These are phyloP conservation scores for Macrosiphum euphorbiae DNA, from an alignment of 2,888 invertebrate species.

Conservation along the genomic window DNA sequence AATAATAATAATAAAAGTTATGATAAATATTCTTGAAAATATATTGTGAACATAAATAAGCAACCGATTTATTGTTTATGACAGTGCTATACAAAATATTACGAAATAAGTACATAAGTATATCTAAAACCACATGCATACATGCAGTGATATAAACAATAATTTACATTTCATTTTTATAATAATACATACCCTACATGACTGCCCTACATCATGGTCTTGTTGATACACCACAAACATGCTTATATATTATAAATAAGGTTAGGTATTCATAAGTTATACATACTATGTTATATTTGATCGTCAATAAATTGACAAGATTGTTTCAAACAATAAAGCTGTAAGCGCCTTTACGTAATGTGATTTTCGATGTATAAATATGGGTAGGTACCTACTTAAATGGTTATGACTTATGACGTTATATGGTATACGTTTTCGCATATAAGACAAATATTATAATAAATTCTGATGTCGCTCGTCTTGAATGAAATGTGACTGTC, in stretches of 20 bases:
- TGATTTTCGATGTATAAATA: not conserved
- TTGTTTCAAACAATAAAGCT: not conserved
- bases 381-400: not conserved
- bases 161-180: not conserved
- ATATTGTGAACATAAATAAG: not conserved
- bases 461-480: not conserved
- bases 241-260: not conserved
- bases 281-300: not conserved
- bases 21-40: not conserved
- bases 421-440: not conserved
- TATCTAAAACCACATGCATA: no score
- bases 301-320: not conserved
- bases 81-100: not conserved
- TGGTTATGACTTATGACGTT: not conserved
- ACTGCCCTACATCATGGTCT: not conserved
- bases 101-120: not conserved
- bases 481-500: not conserved
- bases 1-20: not conserved
- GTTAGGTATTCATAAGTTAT: not conserved
- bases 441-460: not conserved
- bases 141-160: no score
- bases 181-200: no score
- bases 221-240: not conserved
- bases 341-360: not conserved
- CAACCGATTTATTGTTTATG: not conserved